phyloP scores from a whole-genome alignment of 2,888 invertebrate genomes.

The Phyllotreta striolata region DNA sequence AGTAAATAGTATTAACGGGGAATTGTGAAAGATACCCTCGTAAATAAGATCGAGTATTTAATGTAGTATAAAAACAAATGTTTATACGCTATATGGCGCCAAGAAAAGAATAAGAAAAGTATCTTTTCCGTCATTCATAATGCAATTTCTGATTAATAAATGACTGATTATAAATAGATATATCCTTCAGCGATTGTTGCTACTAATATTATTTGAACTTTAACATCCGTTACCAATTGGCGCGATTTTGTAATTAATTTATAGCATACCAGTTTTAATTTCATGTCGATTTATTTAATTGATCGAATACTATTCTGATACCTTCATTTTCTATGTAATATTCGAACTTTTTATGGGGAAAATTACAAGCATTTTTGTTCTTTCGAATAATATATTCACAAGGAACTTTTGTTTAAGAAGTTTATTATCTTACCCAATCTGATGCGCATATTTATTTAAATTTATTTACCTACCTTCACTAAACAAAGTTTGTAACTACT shows the following conservation, averaged over 20 bases:
- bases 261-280: slow-evolving; percentile 6
- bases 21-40: slow-evolving; percentile 14
- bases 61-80: slow-evolving; percentile 19
- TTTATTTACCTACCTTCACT: too few species aligned
- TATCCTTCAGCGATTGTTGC: slow-evolving; percentile 31
- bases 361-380: too few species aligned
- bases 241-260: slow-evolving; percentile 22
- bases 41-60: slow-evolving; percentile 19
- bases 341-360: too few species aligned
- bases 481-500: too few species aligned
- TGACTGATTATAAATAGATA: slow-evolving; percentile 32
- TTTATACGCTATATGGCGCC: slow-evolving; percentile 34
- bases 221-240: slow-evolving; percentile 23
- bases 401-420: too few species aligned
- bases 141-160: slow-evolving; percentile 33
- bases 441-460: too few species aligned
- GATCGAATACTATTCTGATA: too few species aligned
- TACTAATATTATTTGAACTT: slow-evolving; percentile 33
- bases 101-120: slow-evolving; percentile 28
- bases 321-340: too few species aligned
- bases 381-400: too few species aligned
- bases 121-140: slow-evolving; percentile 39
- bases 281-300: too few species aligned
- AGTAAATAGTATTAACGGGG: too few species aligned
- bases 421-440: too few species aligned